Percentiles rank a stretch among this genome's conserved stretches.
Conservation (phyloP, 2,888 invertebrate species). For the Cremastinae sp. region DNA sequence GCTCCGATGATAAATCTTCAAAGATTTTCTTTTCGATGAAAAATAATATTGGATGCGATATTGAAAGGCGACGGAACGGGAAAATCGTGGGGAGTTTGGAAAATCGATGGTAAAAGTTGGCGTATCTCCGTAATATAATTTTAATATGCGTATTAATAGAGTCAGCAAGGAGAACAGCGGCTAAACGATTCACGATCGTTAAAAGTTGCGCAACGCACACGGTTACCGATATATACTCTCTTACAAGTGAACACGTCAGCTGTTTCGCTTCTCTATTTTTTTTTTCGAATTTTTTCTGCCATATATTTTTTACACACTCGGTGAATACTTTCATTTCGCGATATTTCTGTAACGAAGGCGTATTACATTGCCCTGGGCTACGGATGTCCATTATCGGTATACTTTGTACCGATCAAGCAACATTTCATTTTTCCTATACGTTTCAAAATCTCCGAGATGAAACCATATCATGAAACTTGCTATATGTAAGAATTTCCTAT, state of each 20-base stretch:
- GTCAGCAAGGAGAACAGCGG: constrained; percentile 33
- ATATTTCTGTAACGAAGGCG: constrained; percentile 44
- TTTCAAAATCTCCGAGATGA: background rate
- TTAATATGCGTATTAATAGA: constrained; percentile 49
- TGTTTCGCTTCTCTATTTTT: constrained; percentile 45
- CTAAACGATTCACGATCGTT: constrained; percentile 47
- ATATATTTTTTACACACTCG: background rate
- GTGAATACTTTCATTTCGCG: constrained; percentile 50
- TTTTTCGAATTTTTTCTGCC: background rate
- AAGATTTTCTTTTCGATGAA: too few species aligned
- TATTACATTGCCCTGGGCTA: constrained; percentile 22
- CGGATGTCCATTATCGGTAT: constrained; percentile 32
- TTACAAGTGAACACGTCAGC: constrained; percentile 31
- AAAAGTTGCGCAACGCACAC: constrained; percentile 47
- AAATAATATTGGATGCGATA: too few species aligned
- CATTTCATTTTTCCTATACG: background rate
- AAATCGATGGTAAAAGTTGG: constrained; percentile 13
- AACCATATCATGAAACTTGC: too few species aligned
- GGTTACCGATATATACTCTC: constrained; percentile 18
- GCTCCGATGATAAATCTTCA: too few species aligned
- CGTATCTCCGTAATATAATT: constrained; percentile 33
- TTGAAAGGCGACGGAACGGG: too few species aligned
- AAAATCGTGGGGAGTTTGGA: background rate
- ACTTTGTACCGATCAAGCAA: constrained; percentile 6
- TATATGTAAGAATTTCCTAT: too few species aligned